A percentile compares a stretch with the other conserved stretches of the same genome.
Conservation (phyloP, 2,888 invertebrate species). For the Oscheius sp. region DNA sequence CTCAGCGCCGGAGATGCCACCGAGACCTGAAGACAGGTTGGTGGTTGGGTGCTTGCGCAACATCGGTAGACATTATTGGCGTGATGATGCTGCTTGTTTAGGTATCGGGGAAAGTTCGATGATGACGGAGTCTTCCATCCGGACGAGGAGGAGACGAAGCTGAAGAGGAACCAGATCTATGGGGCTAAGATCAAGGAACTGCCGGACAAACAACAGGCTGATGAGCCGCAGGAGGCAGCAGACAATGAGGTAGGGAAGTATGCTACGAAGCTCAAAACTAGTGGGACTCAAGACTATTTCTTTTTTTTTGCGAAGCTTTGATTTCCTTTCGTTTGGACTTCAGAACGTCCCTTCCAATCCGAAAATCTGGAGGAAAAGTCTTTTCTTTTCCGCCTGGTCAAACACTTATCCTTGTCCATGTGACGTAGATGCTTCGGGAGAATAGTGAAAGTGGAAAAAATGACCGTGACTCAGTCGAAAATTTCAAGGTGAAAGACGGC, state of each 20-base stretch:
- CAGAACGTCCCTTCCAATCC: no score
- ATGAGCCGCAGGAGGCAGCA: slow-evolving; percentile 21
- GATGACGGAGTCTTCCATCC: slow-evolving; percentile 37
- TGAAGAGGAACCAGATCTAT: slow-evolving; percentile 30
- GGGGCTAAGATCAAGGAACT: slow-evolving; percentile 32
- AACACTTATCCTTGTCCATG: background rate
- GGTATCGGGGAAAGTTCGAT: slow-evolving; percentile 26
- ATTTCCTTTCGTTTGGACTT: no score
- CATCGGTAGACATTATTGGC: background rate
- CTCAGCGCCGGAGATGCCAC: slow-evolving; percentile 37
- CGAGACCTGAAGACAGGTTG: slow-evolving; percentile 32
- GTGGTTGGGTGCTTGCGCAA: slow-evolving; percentile 5
- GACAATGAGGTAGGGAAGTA: background rate
- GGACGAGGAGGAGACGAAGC: slow-evolving; percentile 22
- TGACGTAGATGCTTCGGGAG: background rate
- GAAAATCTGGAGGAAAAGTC: no score
- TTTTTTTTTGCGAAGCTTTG: no score
- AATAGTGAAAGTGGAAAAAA: slow-evolving; percentile 1
- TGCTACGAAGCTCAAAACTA: no score
- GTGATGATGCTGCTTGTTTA: slow-evolving; percentile 14
- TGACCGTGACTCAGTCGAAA: slow-evolving; percentile 17
- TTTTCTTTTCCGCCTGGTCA: no score
- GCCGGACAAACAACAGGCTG: slow-evolving; percentile 8
- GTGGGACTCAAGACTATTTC: no score
- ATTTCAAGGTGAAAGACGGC: slow-evolving; percentile 3